A percentile compares a stretch with the other conserved stretches of the same genome.
These are phyloP conservation scores for Porphyrio hochstetteri DNA, from an alignment of 2,113 vertebrate species.

Conservation along the genomic window DNA sequence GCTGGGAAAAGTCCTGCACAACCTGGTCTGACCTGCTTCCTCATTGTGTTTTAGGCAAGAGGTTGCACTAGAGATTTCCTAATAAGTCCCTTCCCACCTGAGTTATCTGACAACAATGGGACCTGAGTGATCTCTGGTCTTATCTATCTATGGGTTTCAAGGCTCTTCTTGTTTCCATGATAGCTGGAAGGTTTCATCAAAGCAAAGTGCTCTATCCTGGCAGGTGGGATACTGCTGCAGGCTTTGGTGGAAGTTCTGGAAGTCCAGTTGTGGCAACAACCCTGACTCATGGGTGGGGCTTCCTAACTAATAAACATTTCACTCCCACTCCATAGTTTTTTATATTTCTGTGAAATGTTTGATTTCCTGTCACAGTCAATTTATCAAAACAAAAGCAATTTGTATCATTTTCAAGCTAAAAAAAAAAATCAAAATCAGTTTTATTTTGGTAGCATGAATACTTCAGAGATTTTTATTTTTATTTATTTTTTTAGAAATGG, in stretches of 20 bases:
- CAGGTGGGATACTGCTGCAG: background rate
- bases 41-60: background rate
- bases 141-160: background rate
- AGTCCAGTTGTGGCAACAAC: background rate
- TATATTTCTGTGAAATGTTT: background rate
- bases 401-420: background rate
- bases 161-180: background rate
- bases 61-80: too few species aligned
- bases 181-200: background rate
- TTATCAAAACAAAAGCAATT: background rate
- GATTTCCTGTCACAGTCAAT: background rate
- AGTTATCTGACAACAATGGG: background rate
- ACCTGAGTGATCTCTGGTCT: background rate
- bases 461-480: background rate
- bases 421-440: background rate
- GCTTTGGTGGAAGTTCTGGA: background rate
- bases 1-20: background rate
- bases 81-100: background rate
- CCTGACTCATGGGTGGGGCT: background rate
- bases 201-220: background rate
- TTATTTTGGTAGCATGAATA: background rate
- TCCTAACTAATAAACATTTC: background rate
- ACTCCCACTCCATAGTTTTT: background rate
- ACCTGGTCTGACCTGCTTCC: fast-evolving
- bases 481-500: background rate